phyloP scores from a whole-genome alignment of 2,888 invertebrate genomes.

The Pinctada fucata region DNA sequence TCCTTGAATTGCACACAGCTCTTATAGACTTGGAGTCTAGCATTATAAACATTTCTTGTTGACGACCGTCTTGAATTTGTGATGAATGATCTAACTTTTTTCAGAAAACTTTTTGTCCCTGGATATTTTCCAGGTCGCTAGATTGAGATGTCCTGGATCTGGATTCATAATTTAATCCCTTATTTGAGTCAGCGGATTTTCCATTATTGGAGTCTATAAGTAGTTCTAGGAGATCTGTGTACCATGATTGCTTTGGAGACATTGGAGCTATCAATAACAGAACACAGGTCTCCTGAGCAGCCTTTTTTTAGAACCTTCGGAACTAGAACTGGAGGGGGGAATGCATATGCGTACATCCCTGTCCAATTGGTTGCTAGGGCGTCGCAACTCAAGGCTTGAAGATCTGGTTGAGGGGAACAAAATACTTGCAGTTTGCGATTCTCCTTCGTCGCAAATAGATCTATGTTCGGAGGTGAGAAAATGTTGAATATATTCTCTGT shows the following conservation, averaged over 20 bases:
- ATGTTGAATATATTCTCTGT: no score
- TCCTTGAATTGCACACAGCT: slow-evolving; percentile 41
- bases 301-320: slow-evolving; percentile 33
- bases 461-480: no score
- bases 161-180: slow-evolving; percentile 32
- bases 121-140: slow-evolving; percentile 45
- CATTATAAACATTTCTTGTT: no score
- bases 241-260: slow-evolving; percentile 39
- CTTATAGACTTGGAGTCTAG: not conserved
- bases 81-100: slow-evolving; percentile 21
- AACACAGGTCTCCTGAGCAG: slow-evolving; percentile 15
- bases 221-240: slow-evolving; percentile 12
- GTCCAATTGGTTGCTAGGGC: not conserved
- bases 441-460: slow-evolving; percentile 35
- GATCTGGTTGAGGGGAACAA: not conserved
- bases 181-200: not conserved
- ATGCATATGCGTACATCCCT: no score
- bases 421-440: slow-evolving; percentile 3
- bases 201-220: slow-evolving; percentile 25
- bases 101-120: slow-evolving; percentile 36
- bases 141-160: slow-evolving; percentile 33
- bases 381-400: slow-evolving; percentile 34
- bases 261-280: no score
- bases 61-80: no score
- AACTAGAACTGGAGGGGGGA: slow-evolving; percentile 17